Evolutionary conservation across 2,888 invertebrate species (phyloP).

Genomic region (Clostera curtula): DNA sequence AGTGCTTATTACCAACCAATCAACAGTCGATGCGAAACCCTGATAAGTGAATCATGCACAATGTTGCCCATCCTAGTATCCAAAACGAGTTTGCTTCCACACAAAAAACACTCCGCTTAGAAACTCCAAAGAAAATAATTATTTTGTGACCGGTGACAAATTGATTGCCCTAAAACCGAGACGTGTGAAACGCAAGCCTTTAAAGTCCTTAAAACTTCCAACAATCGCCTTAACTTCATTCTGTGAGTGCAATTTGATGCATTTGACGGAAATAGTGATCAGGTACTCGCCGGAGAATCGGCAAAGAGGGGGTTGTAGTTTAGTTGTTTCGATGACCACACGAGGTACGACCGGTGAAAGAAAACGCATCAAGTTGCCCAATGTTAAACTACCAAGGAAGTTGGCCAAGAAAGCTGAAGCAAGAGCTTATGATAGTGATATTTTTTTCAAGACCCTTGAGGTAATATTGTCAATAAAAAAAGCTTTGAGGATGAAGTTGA

Average conservation of each 20-base stretch:
- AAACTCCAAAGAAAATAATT: slow-evolving; percentile 33
- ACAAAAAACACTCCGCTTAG: slow-evolving; percentile 34
- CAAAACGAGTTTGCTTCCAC: slow-evolving; percentile 49
- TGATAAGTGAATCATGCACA: slow-evolving; percentile 27
- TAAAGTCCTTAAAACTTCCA: slow-evolving; percentile 33
- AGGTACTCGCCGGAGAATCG: slow-evolving; percentile 48
- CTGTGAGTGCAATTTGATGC: slow-evolving; percentile 54
- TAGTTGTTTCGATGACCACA: slow-evolving; percentile 49
- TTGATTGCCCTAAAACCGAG: slow-evolving; percentile 32
- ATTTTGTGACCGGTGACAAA: slow-evolving; percentile 41
- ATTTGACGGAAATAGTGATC: slow-evolving; percentile 52
- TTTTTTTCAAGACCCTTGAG: slow-evolving; percentile 63
- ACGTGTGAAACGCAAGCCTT: slow-evolving; percentile 30
- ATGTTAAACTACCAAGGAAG: slow-evolving; percentile 36
- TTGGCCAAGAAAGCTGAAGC: slow-evolving; percentile 33
- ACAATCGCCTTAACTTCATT: slow-evolving; percentile 20
- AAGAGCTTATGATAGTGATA: slow-evolving; percentile 41
- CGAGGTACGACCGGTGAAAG: slow-evolving; percentile 44
- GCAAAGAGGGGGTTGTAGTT: slow-evolving; percentile 49
- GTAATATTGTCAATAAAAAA: slow-evolving; percentile 25
- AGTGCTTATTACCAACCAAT: no score
- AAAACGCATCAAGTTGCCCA: slow-evolving; percentile 52
- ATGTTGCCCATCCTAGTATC: slow-evolving; percentile 61
- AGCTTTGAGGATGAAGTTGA: neutral
- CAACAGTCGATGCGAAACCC: slow-evolving; percentile 13